A percentile compares a stretch with the other conserved stretches of the same genome.
Evolutionary conservation across 53 echinoderm and acorn worm genomes (phyloP).

Genomic region (Luidia sarsii): DNA sequence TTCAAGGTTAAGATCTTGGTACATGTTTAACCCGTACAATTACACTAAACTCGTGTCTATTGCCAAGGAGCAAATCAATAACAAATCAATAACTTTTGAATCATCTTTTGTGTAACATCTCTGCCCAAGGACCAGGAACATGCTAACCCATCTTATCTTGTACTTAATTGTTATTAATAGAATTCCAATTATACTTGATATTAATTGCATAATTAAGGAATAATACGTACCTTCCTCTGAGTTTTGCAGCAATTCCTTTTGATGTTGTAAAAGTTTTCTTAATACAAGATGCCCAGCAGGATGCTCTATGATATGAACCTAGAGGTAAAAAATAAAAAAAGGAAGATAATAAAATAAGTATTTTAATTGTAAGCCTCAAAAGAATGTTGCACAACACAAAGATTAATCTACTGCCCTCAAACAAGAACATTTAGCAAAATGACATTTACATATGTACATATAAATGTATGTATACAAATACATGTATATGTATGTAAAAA

Average conservation of each 20-base stretch:
- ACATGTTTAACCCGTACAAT: not conserved
- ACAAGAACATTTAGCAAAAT: not conserved
- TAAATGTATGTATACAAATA: too few species aligned
- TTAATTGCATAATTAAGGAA: too few species aligned
- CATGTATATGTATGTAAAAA: too few species aligned
- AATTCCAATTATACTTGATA: not conserved
- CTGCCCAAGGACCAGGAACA: too few species aligned
- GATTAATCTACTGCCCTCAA: too few species aligned
- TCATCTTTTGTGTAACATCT: too few species aligned
- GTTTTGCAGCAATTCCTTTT: constrained; percentile 48
- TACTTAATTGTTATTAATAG: not conserved
- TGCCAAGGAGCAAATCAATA: not conserved
- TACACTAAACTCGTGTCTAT: not conserved
- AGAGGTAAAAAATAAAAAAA: not conserved
- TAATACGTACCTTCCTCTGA: constrained; percentile 10
- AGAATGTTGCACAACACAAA: too few species aligned
- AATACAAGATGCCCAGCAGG: constrained; percentile 87
- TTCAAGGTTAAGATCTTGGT: too few species aligned
- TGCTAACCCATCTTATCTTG: too few species aligned
- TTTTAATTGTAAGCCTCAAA: too few species aligned
- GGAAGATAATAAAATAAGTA: not conserved
- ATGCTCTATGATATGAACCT: constrained; percentile 97
- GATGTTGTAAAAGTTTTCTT: constrained; percentile 71
- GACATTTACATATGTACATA: too few species aligned
- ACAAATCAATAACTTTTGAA: not conserved